phyloP scores from a whole-genome alignment of 2,797 vertebrate species.

The Neolamprologus multifasciatus region DNA sequence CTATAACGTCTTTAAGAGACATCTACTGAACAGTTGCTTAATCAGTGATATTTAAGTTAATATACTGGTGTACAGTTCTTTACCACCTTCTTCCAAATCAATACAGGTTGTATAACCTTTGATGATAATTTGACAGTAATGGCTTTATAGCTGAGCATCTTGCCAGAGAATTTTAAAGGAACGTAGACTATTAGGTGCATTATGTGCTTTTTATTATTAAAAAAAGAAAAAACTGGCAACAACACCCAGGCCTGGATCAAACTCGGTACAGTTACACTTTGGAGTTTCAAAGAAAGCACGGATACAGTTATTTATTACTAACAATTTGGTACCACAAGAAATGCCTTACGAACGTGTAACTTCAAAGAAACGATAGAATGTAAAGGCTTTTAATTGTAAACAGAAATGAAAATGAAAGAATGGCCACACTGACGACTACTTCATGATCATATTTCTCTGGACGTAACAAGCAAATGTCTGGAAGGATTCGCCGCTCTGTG shows the following conservation, averaged over 20 bases:
- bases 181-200: background rate
- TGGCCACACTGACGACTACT: background rate
- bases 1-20: background rate
- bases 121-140: background rate
- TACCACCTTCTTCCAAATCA: background rate
- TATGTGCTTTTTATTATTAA: background rate
- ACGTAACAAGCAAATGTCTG: background rate
- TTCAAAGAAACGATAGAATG: background rate
- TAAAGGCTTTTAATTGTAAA: background rate
- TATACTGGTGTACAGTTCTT: background rate
- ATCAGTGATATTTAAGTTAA: background rate
- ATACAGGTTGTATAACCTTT: background rate
- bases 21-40: background rate
- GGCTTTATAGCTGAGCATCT: background rate
- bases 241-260: background rate
- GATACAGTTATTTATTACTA: background rate
- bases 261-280: background rate
- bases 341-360: background rate
- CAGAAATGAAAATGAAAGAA: background rate
- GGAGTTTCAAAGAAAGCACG: background rate
- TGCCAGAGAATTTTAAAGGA: background rate
- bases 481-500: background rate
- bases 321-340: background rate
- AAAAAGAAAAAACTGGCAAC: background rate
- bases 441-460: background rate